Base-by-base conservation (phyloP, 2,797 vertebrate genomes). In the Neosilurus hyrtlii region DNA sequence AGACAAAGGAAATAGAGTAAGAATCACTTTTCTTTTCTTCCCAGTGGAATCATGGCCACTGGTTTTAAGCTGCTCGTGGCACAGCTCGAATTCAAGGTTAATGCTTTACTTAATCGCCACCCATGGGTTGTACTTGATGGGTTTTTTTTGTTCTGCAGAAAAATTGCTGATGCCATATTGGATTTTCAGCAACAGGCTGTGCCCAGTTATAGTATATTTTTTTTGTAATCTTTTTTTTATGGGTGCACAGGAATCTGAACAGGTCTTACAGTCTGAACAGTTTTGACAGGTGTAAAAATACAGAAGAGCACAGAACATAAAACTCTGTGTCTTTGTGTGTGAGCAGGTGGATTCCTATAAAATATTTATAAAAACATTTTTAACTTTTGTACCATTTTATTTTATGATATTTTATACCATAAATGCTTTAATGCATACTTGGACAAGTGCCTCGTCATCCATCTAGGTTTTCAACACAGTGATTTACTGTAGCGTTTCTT, bases 101-200 rank as follows among this genome's bases (percentile, higher is more conserved):
- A 43, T 83, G 86, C 85, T 86, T 89, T 89, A 87, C 86, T 89
- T 87, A 86, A 89, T 89, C 85, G 52, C 80, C 49, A 84, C 84
- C 80, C 77, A 67, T 82, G 77, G 83, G 85, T 83, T 86, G 86
- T 77, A 75, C 84, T 85, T 86, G 85, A 88, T 88, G 87, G 30
- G 30, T 30, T 30, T 90, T 89, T 74, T 82, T 84, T 89, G 88
- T 4, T 83, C 90, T 90, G 86, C 86, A 87, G 90, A 86, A 79
- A 62, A 80, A 88, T 88, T 87, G 87, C 86, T 88, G 82, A 85
- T 90, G 87, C 86, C 85, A 89, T 88, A 90, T 91, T 86, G 86
- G 83, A 82, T 88, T 82, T 89, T 88, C 68, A 86, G 79, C 68
- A 84, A 87, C 89, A 88, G 82, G 73, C 85, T 83, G 8, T 43